A percentile compares a stretch with the other conserved stretches of the same genome.
phyloP scores from a whole-genome alignment of 2,113 vertebrate genomes.

The Mastomys natalensis region DNA sequence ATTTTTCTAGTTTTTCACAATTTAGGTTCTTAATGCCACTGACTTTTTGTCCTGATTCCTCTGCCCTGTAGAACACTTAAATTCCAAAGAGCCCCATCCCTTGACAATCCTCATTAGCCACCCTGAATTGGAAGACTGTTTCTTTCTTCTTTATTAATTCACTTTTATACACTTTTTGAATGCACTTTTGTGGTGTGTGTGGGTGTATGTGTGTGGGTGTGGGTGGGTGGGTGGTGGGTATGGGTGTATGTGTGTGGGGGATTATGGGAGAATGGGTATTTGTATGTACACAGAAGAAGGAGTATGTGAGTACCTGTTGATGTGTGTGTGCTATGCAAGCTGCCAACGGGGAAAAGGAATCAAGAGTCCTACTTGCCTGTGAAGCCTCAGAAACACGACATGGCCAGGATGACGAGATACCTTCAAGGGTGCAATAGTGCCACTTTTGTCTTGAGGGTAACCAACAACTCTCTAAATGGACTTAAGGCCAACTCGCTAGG shows the following conservation, averaged over 20 bases:
- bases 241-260: no score
- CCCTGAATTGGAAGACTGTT: slow-evolving; percentile 7
- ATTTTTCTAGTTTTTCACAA: background rate
- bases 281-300: background rate
- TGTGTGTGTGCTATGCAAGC: background rate
- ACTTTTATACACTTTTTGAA: no score
- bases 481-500: background rate
- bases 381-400: background rate
- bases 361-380: background rate
- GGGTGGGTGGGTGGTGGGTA: background rate
- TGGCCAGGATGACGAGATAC: background rate
- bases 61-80: background rate
- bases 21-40: background rate
- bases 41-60: background rate
- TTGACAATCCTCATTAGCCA: background rate
- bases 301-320: background rate
- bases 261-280: background rate
- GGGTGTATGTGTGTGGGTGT: background rate
- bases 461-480: background rate
- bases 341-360: no score
- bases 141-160: background rate
- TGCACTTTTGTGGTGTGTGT: background rate
- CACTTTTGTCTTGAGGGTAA: background rate
- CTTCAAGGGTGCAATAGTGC: background rate
- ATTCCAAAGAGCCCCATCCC: background rate